A percentile compares a stretch with the other conserved stretches of the same genome.
Evolutionary conservation across 2,113 vertebrate species (phyloP).

Genomic region (Sphyrna mokarran): DNA sequence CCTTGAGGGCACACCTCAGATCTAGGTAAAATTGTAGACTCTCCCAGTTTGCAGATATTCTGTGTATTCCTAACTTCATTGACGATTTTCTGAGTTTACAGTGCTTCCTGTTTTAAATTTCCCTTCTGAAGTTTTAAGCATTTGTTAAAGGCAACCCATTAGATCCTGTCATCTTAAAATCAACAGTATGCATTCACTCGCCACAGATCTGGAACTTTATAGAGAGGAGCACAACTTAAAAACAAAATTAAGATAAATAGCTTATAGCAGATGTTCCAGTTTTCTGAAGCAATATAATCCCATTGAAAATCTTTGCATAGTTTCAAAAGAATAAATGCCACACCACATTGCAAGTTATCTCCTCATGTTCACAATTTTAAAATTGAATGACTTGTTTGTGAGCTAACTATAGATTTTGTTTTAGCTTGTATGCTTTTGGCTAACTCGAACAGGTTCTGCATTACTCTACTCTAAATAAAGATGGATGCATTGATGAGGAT

Average conservation of each 20-base stretch:
- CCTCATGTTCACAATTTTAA: neutral
- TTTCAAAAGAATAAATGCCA: neutral
- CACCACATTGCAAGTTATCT: neutral
- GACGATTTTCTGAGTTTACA: constrained; percentile 75
- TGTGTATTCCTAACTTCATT: constrained; percentile 85
- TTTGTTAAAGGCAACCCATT: constrained; percentile 74
- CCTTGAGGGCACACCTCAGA: constrained; percentile 99
- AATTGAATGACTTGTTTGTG: neutral
- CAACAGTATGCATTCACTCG: neutral
- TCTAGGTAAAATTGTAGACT: constrained; percentile 84
- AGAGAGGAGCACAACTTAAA: neutral
- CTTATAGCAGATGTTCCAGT: neutral
- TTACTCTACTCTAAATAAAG: neutral
- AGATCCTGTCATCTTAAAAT: constrained; percentile 10
- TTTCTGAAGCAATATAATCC: neutral
- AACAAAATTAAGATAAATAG: neutral
- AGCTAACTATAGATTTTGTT: neutral
- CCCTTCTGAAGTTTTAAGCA: constrained; percentile 79
- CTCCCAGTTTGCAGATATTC: constrained; percentile 91
- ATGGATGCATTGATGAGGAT: neutral
- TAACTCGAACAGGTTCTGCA: neutral
- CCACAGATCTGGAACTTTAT: neutral
- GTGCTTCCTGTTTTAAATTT: constrained; percentile 85
- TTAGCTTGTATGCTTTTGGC: neutral
- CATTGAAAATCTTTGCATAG: neutral